Percentiles rank a stretch among this genome's conserved stretches.
Evolutionary conservation across 2,113 vertebrate genomes (phyloP).

Genomic region (Nettapus auritus): DNA sequence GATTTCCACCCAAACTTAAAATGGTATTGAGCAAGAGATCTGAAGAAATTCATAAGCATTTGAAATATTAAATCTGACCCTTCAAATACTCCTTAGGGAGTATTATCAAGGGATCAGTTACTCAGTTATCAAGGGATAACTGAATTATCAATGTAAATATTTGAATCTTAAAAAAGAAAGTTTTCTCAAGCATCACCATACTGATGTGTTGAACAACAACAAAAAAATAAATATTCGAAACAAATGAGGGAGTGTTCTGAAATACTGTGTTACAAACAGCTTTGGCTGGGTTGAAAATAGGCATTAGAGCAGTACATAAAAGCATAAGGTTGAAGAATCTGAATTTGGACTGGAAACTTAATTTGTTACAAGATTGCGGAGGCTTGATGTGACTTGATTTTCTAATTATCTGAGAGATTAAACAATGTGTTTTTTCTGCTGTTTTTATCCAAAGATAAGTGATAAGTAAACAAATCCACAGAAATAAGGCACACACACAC

Average conservation of each 20-base stretch:
- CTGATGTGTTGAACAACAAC: not conserved
- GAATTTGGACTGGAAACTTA: not conserved
- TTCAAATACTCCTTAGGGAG: not conserved
- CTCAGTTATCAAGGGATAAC: too few relatives aligned
- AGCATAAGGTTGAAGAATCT: not conserved
- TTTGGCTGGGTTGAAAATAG: not conserved
- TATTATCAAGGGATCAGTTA: too few relatives aligned
- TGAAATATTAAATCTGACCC: not conserved
- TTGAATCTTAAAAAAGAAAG: not conserved
- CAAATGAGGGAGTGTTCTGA: accelerated
- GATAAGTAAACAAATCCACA: not conserved
- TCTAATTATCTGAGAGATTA: not conserved
- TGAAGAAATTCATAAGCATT: not conserved
- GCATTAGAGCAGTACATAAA: not conserved
- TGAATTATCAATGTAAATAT: not conserved
- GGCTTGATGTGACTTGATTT: not conserved
- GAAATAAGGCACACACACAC: too few relatives aligned
- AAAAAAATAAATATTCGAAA: not conserved
- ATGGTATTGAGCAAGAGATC: not conserved
- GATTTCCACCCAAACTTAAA: not conserved
- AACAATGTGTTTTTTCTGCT: not conserved
- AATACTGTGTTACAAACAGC: not conserved
- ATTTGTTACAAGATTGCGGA: not conserved
- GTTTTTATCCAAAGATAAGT: not conserved
- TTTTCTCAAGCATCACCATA: not conserved